A percentile compares a stretch with the other conserved stretches of the same genome.
phyloP scores from a whole-genome alignment of 1,140 invertebrate genomes.

The Apolygus lucorum region DNA sequence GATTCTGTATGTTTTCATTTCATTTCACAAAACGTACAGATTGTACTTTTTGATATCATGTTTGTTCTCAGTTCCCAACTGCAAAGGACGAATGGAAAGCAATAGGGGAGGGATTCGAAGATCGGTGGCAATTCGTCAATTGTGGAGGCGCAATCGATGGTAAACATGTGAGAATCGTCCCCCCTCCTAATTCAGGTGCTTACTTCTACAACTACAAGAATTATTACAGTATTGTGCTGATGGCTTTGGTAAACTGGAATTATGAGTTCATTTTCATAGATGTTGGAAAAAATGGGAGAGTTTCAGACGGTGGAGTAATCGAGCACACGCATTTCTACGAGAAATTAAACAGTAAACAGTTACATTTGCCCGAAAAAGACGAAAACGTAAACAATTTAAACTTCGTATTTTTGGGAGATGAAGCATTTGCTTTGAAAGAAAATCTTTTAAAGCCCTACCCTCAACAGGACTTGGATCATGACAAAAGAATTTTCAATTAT shows the following conservation, averaged over 20 bases:
- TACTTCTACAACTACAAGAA: slow-evolving; percentile 43
- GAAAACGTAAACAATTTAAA: neutral
- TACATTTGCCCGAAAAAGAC: slow-evolving; percentile 1
- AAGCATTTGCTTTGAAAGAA: slow-evolving; percentile 42
- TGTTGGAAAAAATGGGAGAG: slow-evolving; percentile 41
- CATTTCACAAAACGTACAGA: slow-evolving; percentile 1
- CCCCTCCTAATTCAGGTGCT: slow-evolving; percentile 37
- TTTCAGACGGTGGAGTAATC: slow-evolving; percentile 37
- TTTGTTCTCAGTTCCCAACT: slow-evolving; percentile 1
- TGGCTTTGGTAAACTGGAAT: slow-evolving; percentile 43
- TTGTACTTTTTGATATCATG: slow-evolving; percentile 1
- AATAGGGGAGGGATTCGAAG: slow-evolving; percentile 35
- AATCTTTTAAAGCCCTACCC: slow-evolving; percentile 42
- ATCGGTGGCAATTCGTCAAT: slow-evolving; percentile 37
- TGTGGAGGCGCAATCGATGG: no score
- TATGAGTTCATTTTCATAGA: slow-evolving; percentile 42
- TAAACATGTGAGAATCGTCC: slow-evolving; percentile 38
- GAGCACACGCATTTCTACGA: slow-evolving; percentile 25
- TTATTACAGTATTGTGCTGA: slow-evolving; percentile 42
- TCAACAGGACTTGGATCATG: slow-evolving; percentile 31
- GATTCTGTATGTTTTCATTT: neutral
- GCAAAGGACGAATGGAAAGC: slow-evolving; percentile 33
- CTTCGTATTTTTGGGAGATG: slow-evolving; percentile 42
- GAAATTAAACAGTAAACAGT: neutral
- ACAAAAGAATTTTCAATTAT: slow-evolving; percentile 39